A percentile compares a stretch with the other conserved stretches of the same genome.
phyloP scores from a whole-genome alignment of 2,888 invertebrate genomes.

The Rambutsinella grinnellia region DNA sequence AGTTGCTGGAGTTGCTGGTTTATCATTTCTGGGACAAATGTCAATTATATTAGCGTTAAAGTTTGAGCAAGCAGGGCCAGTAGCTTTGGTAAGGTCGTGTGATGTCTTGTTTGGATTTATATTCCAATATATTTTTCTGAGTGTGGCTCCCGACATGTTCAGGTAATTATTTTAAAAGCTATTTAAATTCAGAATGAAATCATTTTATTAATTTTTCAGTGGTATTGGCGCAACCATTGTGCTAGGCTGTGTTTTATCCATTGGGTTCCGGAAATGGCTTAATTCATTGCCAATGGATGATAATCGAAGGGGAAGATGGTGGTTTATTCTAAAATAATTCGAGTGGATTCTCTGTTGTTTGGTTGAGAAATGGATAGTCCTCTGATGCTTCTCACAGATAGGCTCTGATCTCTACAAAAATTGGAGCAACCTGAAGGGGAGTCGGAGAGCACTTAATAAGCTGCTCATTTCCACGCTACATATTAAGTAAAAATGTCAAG shows the following conservation, averaged over 20 bases:
- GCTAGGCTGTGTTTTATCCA: slow-evolving; percentile 84
- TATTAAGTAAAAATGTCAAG: no score
- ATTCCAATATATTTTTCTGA: slow-evolving; percentile 61
- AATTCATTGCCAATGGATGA: slow-evolving; percentile 74
- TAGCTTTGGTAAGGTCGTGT: slow-evolving; percentile 88
- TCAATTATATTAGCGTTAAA: slow-evolving; percentile 85
- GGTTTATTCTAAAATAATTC: slow-evolving; percentile 54
- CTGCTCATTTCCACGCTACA: no score
- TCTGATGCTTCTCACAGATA: no score
- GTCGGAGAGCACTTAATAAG: no score
- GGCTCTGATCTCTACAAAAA: no score
- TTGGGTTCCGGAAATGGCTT: slow-evolving; percentile 88
- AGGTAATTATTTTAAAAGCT: slow-evolving; percentile 51
- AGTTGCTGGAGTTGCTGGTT: slow-evolving; percentile 75
- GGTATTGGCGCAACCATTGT: slow-evolving; percentile 86
- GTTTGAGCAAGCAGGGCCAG: slow-evolving; percentile 79
- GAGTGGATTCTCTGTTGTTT: no score
- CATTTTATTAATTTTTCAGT: no score
- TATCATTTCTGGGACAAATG: slow-evolving; percentile 91
- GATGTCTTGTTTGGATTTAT: slow-evolving; percentile 86
- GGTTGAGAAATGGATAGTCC: no score
- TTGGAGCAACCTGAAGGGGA: no score
- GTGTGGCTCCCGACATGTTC: slow-evolving; percentile 56
- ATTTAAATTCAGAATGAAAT: no score
- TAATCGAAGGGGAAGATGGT: slow-evolving; percentile 28